Percentiles rank a stretch among this genome's conserved stretches.
These are phyloP conservation scores for Heliothis virescens DNA, from an alignment of 1,140 invertebrate genomes.

Conservation along the genomic window DNA sequence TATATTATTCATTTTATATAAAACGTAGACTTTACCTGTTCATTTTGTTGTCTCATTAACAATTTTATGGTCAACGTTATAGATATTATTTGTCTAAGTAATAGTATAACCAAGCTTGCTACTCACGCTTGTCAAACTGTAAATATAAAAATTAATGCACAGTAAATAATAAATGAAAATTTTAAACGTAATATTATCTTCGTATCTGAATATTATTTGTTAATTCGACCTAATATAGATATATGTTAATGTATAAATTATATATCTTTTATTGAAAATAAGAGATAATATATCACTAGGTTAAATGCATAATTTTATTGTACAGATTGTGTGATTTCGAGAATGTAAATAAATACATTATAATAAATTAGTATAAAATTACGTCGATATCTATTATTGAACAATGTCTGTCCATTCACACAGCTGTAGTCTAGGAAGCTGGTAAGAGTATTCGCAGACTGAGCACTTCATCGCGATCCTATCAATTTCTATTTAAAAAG, in stretches of 20 bases:
- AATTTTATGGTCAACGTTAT: conserved; percentile 18
- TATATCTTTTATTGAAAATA: conserved; percentile 80
- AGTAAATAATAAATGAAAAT: conserved; percentile 60
- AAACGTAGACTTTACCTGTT: conserved; percentile 15
- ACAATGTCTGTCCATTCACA: not conserved
- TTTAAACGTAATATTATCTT: conserved; percentile 64
- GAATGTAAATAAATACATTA: conserved; percentile 79
- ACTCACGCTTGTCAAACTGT: conserved; percentile 80
- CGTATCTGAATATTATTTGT: conserved; percentile 63
- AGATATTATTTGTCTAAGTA: conserved; percentile 40
- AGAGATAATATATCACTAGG: conserved; percentile 71
- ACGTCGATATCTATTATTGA: not conserved
- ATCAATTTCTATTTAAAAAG: conserved; percentile 15
- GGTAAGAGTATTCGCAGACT: not conserved
- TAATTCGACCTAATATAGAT: conserved; percentile 66
- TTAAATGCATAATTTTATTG: conserved; percentile 67
- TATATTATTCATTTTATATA: conserved; percentile 34
- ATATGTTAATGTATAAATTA: conserved; percentile 71
- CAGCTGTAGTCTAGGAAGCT: not conserved
- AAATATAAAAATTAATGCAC: conserved; percentile 81
- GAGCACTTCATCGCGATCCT: not conserved
- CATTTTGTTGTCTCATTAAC: conserved; percentile 17
- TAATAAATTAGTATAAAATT: conserved; percentile 82
- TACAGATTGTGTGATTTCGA: conserved; percentile 79
- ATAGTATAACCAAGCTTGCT: conserved; percentile 72